Evolutionary conservation across 2,113 vertebrate genomes (phyloP).

Genomic region (Syrmaticus mikado): DNA sequence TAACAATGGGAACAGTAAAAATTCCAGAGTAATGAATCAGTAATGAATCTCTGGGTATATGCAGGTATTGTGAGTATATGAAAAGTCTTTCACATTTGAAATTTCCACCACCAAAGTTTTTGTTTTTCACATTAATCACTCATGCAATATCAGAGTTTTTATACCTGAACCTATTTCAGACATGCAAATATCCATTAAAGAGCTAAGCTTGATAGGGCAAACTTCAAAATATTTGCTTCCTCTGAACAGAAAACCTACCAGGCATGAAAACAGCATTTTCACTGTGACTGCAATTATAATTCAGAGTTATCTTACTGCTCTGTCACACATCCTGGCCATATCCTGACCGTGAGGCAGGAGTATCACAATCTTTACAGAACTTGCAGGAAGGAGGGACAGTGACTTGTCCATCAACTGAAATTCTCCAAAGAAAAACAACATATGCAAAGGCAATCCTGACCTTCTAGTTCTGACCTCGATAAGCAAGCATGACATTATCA

Average conservation of each 20-base stretch:
- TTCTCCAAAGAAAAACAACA: background rate
- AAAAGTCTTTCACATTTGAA: background rate
- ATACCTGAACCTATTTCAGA: background rate
- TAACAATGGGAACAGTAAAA: background rate
- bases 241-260: background rate
- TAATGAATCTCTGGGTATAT: background rate
- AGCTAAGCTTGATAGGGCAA: background rate
- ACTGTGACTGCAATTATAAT: background rate
- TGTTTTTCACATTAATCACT: background rate
- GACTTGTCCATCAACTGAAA: fast-evolving
- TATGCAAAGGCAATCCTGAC: fast-evolving
- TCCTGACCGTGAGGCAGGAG: background rate
- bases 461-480: background rate
- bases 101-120: background rate
- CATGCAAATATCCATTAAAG: background rate
- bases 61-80: background rate
- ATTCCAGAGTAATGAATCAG: background rate
- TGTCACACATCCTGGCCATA: background rate
- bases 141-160: background rate
- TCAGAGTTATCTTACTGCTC: background rate
- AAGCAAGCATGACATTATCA: background rate
- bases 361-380: fast-evolving
- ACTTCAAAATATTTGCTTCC: background rate
- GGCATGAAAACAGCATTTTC: background rate
- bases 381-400: background rate